Percentiles rank a stretch among this genome's conserved stretches.
phyloP scores from a whole-genome alignment of 2,888 invertebrate genomes.

The Himalopsyche anomala region DNA sequence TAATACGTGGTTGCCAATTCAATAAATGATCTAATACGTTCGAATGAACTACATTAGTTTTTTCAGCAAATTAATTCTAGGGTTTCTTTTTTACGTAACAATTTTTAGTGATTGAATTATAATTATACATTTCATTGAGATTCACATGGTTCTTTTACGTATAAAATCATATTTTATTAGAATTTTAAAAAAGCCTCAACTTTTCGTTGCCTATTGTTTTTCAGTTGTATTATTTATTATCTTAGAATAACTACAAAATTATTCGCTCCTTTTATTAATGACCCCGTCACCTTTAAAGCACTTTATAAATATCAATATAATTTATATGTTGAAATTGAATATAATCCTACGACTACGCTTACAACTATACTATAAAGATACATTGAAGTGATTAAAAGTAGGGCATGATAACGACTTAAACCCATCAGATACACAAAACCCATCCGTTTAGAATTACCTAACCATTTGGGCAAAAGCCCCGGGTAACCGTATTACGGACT shows the following conservation, averaged over 20 bases:
- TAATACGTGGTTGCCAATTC: too few relatives aligned
- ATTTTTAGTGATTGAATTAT: too few relatives aligned
- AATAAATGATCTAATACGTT: too few relatives aligned
- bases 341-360: not conserved
- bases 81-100: too few relatives aligned
- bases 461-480: constrained; percentile 20
- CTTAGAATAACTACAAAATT: not conserved
- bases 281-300: not conserved
- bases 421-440: constrained; percentile 16
- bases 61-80: too few relatives aligned
- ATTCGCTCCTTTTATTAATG: not conserved
- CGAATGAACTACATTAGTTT: too few relatives aligned
- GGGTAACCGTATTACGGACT: constrained; percentile 1
- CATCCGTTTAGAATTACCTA: constrained; percentile 27
- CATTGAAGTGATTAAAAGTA: constrained; percentile 3
- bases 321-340: constrained; percentile 1
- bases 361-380: not conserved
- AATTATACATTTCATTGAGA: too few relatives aligned
- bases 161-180: too few relatives aligned
- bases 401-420: constrained; percentile 9
- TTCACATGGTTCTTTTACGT: too few relatives aligned
- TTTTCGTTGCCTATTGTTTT: too few relatives aligned
- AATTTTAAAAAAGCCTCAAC: too few relatives aligned
- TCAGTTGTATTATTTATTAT: too few relatives aligned
- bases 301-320: not conserved